A percentile compares a stretch with the other conserved stretches of the same genome.
Conservation (phyloP, 2,888 invertebrate species). For the Pyrrhosoma nymphula region DNA sequence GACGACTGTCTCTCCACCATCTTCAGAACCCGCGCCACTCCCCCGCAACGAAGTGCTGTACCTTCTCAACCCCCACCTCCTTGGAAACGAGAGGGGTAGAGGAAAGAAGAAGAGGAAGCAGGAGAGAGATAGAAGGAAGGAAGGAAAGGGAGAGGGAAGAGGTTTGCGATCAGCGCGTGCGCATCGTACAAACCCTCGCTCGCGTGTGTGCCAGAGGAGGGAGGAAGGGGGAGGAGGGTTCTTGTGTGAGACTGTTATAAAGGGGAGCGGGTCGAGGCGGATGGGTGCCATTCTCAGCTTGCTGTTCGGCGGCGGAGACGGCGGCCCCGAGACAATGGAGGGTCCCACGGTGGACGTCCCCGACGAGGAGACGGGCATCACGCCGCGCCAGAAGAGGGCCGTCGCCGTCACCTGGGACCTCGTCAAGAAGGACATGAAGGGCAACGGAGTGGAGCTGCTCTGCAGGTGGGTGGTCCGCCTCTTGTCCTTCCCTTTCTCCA, state of each 20-base stretch:
- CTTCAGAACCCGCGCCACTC: no score
- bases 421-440: constrained; percentile 78
- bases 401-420: constrained; percentile 78
- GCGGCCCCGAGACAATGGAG: constrained; percentile 37
- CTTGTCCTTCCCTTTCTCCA: no score
- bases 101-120: no score
- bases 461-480: constrained; percentile 76
- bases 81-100: no score
- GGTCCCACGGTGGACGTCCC: constrained; percentile 70
- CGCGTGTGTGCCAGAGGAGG: neutral
- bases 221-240: neutral
- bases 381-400: constrained; percentile 77
- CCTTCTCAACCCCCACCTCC: no score
- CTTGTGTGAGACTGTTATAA: neutral
- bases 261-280: neutral
- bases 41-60: no score
- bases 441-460: constrained; percentile 78
- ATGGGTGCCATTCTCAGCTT: constrained; percentile 70
- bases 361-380: constrained; percentile 78
- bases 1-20: no score
- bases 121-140: no score
- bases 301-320: constrained; percentile 58
- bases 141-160: no score
- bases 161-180: no score
- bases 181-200: neutral